Conservation (phyloP, 2,888 invertebrate species). For the Sicus ferrugineus region DNA sequence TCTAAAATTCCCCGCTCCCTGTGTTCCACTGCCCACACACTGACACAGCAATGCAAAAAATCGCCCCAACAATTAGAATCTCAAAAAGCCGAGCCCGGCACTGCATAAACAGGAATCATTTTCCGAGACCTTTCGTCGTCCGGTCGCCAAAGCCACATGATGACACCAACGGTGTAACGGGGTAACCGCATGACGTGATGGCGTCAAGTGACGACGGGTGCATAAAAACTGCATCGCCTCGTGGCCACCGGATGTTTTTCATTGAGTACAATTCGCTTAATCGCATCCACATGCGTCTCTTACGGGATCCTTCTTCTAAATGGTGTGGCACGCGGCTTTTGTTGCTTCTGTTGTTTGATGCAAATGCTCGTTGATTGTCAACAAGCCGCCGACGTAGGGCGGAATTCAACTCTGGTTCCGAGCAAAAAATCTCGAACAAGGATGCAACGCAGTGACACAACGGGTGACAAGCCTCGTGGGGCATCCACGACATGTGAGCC, state of each 20-base stretch:
- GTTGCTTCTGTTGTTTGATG: constrained; percentile 25
- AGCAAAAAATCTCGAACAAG: neutral
- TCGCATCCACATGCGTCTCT: constrained; percentile 27
- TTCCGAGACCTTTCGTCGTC: neutral
- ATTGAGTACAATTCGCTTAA: constrained; percentile 23
- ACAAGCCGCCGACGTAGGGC: constrained; percentile 26
- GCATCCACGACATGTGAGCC: too few relatives aligned
- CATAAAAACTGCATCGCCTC: constrained; percentile 32
- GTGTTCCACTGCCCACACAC: neutral
- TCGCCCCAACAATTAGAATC: constrained; percentile 9
- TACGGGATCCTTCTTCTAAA: constrained; percentile 2
- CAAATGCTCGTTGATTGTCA: constrained; percentile 27
- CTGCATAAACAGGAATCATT: neutral
- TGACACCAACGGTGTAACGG: constrained; percentile 19
- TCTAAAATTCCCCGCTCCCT: too few relatives aligned
- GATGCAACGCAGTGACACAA: neutral
- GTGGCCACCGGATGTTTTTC: constrained; percentile 25
- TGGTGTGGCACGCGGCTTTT: constrained; percentile 20
- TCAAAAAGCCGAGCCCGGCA: neutral
- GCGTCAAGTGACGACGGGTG: constrained; percentile 18
- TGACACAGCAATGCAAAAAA: neutral
- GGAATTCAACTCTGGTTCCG: neutral
- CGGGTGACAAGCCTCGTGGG: neutral
- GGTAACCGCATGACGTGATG: constrained; percentile 23
- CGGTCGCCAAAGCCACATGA: constrained; percentile 7